Percentiles rank a stretch among this genome's conserved stretches.
phyloP scores from a whole-genome alignment of 2,888 invertebrate species.

The Oxycera nigricornis region DNA sequence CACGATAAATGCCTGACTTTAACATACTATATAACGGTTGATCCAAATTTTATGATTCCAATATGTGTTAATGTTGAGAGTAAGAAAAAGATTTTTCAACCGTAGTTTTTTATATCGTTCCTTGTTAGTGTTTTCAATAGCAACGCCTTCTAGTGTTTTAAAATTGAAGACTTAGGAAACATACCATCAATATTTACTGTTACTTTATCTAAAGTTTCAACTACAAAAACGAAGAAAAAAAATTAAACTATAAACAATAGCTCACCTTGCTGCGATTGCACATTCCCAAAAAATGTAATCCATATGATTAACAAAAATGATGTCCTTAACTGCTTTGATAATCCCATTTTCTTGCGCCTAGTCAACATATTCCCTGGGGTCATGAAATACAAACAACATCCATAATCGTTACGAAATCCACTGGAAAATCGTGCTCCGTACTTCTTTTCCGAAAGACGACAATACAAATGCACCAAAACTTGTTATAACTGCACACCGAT shows the following conservation, averaged over 20 bases:
- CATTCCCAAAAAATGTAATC: slow-evolving; percentile 25
- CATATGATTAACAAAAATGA: not conserved
- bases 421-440: slow-evolving; percentile 34
- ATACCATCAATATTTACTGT: too few relatives aligned
- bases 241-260: not conserved
- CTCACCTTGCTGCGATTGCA: slow-evolving; percentile 35
- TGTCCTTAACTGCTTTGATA: slow-evolving; percentile 2
- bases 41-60: too few relatives aligned
- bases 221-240: too few relatives aligned
- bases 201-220: too few relatives aligned
- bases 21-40: too few relatives aligned
- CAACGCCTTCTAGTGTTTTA: too few relatives aligned
- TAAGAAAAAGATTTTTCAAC: too few relatives aligned
- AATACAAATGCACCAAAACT: slow-evolving; percentile 4
- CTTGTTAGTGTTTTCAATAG: too few relatives aligned
- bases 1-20: too few relatives aligned
- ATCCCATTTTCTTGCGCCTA: slow-evolving; percentile 36
- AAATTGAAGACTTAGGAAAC: too few relatives aligned
- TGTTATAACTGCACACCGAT: slow-evolving; percentile 12
- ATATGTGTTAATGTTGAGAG: too few relatives aligned
- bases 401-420: slow-evolving; percentile 39
- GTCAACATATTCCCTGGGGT: slow-evolving; percentile 33
- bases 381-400: slow-evolving; percentile 33
- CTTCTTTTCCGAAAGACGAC: slow-evolving; percentile 21
- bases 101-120: too few relatives aligned